Evolutionary conservation across 2,888 invertebrate species (phyloP).

Genomic region (Zootermopsis nevadensis): DNA sequence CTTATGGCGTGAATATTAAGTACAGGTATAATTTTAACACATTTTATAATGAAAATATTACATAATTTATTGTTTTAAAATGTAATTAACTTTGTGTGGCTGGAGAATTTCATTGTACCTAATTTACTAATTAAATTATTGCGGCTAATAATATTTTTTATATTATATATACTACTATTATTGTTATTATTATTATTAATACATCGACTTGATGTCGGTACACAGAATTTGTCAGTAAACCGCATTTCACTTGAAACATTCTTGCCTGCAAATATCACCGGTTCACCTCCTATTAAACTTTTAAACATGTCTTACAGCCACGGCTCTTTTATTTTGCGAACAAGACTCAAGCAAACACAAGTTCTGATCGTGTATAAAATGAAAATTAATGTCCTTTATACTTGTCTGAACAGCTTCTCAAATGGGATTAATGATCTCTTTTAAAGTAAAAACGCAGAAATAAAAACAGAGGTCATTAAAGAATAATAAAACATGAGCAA

Average conservation of each 20-base stretch:
- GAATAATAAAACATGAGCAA: constrained; percentile 27
- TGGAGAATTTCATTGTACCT: too few relatives aligned
- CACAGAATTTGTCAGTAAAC: background rate
- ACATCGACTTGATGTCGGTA: too few relatives aligned
- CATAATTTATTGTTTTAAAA: too few relatives aligned
- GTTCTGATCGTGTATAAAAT: constrained; percentile 23
- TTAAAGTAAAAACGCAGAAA: background rate
- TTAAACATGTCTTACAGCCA: constrained; percentile 16
- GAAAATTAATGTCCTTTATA: constrained; percentile 9
- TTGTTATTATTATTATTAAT: too few relatives aligned
- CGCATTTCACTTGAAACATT: background rate
- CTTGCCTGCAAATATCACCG: background rate
- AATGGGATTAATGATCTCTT: constrained; percentile 24
- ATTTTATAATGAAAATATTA: too few relatives aligned
- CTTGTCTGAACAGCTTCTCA: constrained; percentile 27
- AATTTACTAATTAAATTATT: too few relatives aligned
- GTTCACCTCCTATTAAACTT: background rate
- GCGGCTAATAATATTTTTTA: too few relatives aligned
- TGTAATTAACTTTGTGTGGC: too few relatives aligned
- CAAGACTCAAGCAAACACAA: constrained; percentile 17
- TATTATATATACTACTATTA: too few relatives aligned
- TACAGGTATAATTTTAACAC: too few relatives aligned
- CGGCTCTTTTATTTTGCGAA: background rate
- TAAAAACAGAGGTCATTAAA: constrained; percentile 19
- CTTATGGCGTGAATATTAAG: too few relatives aligned